Base-by-base conservation (phyloP, 2,888 invertebrate genomes). In the Stenoptilia bipunctidactyla region DNA sequence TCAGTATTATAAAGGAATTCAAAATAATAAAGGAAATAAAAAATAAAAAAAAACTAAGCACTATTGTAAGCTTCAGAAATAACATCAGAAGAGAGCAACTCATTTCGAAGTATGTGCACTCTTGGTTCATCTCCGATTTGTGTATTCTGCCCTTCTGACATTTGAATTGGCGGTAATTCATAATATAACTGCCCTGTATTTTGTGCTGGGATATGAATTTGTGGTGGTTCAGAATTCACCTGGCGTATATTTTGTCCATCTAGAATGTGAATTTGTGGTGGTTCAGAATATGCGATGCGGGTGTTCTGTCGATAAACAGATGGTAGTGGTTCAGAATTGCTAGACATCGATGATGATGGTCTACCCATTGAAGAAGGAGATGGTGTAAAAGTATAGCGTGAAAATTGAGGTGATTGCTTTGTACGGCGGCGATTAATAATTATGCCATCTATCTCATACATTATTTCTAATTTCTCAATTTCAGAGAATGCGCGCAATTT, bases 401-500 rank as follows among this genome's bases (percentile, higher is more conserved):
- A 12, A 30, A 12, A 30, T 30, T 4, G 15, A 43, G 37, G 10
- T 37, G 20, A 33, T 27, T 27, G 30, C 39, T 34, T 41, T 36
- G 40, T 42, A 36, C 39, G 38, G 27, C 38, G 25, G 34, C 37
- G 39, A n/a, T n/a, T n/a, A n/a, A n/a, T 10, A 41, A 43, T 41
- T 41, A 46, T 43, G 15, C 37, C 36, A 40, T 44, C 39, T 34
- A 49, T 49, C 30, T 49, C 46, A 43, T 40, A 42, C 20, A 49
- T 39, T 27, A 48, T 42, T 13, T 39, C 35, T 25, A 27, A 15
- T 46, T 43, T 44, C 43, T 46, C 42, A 20, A 39, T 39, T 36
- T 46, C 43, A 27, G 48, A 35, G 37, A 48, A 45, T 43, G 38
- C 37, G 43, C 48, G 40, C 37, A 46, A 44, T 38, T 46, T 48